phyloP scores from a whole-genome alignment of 2,888 invertebrate genomes.

The Tetranychus piercei region DNA sequence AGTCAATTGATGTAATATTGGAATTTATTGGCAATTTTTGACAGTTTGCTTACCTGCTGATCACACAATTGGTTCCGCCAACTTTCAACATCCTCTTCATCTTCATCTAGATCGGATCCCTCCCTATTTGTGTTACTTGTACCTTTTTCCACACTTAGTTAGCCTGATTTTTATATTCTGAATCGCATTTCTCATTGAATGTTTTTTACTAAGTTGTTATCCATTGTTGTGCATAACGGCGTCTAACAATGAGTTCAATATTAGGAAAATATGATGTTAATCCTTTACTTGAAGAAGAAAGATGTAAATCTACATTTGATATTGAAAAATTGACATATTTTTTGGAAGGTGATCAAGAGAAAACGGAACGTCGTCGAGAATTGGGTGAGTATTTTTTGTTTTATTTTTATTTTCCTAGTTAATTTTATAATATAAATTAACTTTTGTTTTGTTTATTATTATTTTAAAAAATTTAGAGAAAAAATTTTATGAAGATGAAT shows the following conservation, averaged over 20 bases:
- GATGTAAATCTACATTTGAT: conserved; percentile 30
- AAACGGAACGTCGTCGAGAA: conserved; percentile 45
- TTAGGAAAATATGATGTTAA: conserved; percentile 1
- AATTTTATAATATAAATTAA: background rate
- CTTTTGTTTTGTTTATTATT: background rate
- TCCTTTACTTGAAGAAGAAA: conserved; percentile 29
- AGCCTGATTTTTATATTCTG: too few relatives aligned
- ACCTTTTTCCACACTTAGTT: too few relatives aligned
- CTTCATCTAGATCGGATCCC: too few relatives aligned
- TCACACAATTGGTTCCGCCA: too few relatives aligned
- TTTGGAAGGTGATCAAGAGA: conserved; percentile 54
- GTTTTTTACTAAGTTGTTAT: too few relatives aligned
- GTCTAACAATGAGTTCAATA: background rate
- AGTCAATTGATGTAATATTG: too few relatives aligned
- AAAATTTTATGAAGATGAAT: conserved; percentile 43
- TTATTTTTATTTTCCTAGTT: background rate
- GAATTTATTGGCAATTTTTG: too few relatives aligned
- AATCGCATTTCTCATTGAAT: too few relatives aligned
- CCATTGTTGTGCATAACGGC: too few relatives aligned
- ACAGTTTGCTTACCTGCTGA: too few relatives aligned
- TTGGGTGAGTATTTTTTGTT: conserved; percentile 36
- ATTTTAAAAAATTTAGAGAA: conserved; percentile 34
- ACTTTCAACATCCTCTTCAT: too few relatives aligned
- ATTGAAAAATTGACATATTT: conserved; percentile 53
- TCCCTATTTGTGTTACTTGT: too few relatives aligned